Evolutionary conservation across 2,797 vertebrate genomes (phyloP).

Genomic region (Sebastes melanostomus): DNA sequence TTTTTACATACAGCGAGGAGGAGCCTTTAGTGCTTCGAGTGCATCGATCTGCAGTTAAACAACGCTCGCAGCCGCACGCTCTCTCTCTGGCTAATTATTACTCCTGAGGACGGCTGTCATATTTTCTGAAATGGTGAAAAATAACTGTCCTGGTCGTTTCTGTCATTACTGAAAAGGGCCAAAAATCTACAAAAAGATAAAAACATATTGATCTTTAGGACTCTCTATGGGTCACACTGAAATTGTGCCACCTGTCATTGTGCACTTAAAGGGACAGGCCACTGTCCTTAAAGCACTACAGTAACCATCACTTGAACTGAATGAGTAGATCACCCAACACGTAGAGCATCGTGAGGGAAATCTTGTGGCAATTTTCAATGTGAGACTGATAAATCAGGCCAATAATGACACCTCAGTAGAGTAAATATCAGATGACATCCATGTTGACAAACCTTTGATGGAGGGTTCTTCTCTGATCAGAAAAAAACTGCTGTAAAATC

Average conservation of each 20-base stretch:
- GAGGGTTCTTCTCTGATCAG: not conserved
- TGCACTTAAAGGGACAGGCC: not conserved
- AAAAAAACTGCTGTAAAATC: not conserved
- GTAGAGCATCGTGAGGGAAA: no score
- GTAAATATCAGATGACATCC: not conserved
- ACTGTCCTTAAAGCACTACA: not conserved
- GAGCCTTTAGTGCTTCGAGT: slow-evolving; percentile 58
- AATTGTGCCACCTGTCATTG: not conserved
- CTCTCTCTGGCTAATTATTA: slow-evolving; percentile 7
- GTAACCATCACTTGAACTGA: not conserved
- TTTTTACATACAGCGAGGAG: slow-evolving; percentile 59
- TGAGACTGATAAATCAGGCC: not conserved
- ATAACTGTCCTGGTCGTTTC: not conserved
- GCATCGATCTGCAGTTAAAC: slow-evolving; percentile 72
- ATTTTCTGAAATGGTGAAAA: slow-evolving; percentile 22
- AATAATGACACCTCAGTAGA: not conserved
- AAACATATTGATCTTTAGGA: not conserved
- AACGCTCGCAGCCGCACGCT: slow-evolving; percentile 14
- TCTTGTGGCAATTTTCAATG: not conserved
- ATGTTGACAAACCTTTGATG: not conserved
- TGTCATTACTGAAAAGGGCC: not conserved
- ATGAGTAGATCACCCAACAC: not conserved
- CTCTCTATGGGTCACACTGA: not conserved
- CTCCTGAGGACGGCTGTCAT: slow-evolving; percentile 16
- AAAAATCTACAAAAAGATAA: not conserved